phyloP scores from a whole-genome alignment of 2,113 vertebrate genomes.

The Strix aluco region DNA sequence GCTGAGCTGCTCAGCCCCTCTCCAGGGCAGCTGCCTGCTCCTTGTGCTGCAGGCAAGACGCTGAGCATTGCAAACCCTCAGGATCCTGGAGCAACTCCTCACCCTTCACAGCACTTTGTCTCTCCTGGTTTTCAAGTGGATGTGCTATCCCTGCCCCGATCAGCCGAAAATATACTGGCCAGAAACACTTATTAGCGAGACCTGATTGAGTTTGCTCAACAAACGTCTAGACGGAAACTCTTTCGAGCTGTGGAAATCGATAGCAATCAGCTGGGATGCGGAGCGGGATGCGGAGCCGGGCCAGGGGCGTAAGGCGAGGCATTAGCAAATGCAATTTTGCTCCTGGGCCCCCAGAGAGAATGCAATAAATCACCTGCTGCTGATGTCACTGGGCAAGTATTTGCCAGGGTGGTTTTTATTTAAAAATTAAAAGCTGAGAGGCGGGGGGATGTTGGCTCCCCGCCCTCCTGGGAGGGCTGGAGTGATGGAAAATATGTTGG shows the following conservation, averaged over 20 bases:
- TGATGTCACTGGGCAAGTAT: background rate
- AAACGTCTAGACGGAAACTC: background rate
- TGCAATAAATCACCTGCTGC: slow-evolving; percentile 9
- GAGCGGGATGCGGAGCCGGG: background rate
- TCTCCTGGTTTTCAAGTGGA: background rate
- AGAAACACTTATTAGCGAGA: background rate
- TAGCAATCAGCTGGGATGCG: slow-evolving; percentile 1
- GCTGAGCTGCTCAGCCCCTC: background rate
- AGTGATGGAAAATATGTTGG: background rate
- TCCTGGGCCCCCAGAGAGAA: background rate
- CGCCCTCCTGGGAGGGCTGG: background rate
- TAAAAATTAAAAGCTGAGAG: background rate
- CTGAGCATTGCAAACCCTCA: background rate
- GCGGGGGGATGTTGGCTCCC: background rate
- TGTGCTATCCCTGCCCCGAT: background rate
- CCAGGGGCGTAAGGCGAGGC: background rate
- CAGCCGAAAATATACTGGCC: background rate
- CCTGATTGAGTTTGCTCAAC: slow-evolving; percentile 24
- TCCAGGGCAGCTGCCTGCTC: background rate
- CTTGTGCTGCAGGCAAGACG: rapidly evolving
- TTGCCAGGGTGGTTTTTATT: background rate
- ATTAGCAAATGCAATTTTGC: background rate
- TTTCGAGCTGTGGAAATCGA: slow-evolving; percentile 31
- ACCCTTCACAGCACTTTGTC: rapidly evolving
- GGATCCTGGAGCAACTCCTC: background rate